Base-by-base conservation (phyloP, 1,140 invertebrate genomes). In the Lasioglossum albipes region DNA sequence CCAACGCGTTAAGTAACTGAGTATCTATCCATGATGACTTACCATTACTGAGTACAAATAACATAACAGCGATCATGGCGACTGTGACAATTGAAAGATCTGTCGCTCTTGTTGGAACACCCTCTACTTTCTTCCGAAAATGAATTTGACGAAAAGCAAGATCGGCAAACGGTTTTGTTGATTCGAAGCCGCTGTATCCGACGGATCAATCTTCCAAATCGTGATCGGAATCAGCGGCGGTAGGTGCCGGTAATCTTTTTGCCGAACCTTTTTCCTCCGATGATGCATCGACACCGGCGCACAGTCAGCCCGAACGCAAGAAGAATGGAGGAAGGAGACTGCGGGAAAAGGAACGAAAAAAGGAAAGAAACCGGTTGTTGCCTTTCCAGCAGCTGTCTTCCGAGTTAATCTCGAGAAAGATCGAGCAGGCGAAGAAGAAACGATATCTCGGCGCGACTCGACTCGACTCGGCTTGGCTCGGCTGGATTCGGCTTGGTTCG, bases 341-440 rank as follows among this genome's bases (percentile, higher is more conserved):
- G 7, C 18, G 57, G 57, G 20, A 75, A 66, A 49, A 75, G 61
- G 49, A 42, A 64, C 4, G 67, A n/a, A 41, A 36, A 49, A 45
- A 67, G 57, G 62, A 75, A n/a, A 78, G 59, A 59, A 54, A 85
- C 84, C 82, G 82, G 82, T 85, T 84, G 78, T 71, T 85, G 65
- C 69, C 74, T 79, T 70, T 83, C 76, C 57, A 64, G 78, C 82
- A 74, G 84, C 78, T 84, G 78, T 85, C 82, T 78, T 81, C 74
- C 74, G 49, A 54, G n/a, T 65, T 42, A 45, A 20, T 54, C 67
- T 45, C 61, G 73, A 79, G 52, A 41, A 82, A 45, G 66, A 69
- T 79, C 69, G 49, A 74, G 41, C 64, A 66, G 49, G 54, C 42
- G 72, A 49, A 49, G 45, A 76, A 80, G 81, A 72, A 85, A 73